A percentile compares a stretch with the other conserved stretches of the same genome.
Evolutionary conservation across 2,113 vertebrate genomes (phyloP).

Genomic region (Grallaria varia): DNA sequence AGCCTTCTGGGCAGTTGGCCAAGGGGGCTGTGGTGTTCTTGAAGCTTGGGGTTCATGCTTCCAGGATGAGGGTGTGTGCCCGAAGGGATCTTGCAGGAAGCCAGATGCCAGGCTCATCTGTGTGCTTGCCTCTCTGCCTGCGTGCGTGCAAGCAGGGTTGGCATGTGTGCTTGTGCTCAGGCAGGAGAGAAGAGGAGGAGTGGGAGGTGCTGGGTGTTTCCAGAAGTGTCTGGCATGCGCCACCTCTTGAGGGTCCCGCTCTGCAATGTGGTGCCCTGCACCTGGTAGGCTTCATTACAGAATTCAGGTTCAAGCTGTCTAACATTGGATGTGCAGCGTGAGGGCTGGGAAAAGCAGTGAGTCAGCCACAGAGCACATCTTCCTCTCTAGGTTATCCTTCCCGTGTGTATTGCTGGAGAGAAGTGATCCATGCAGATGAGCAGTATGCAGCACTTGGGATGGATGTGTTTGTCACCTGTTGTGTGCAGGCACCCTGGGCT

Average conservation of each 20-base stretch:
- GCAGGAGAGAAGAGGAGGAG: neutral
- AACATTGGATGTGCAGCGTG: accelerated
- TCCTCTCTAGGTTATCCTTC: neutral
- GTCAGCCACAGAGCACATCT: neutral
- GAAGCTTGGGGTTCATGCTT: neutral
- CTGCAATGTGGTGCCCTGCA: accelerated
- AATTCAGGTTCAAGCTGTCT: neutral
- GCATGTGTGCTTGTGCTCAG: accelerated
- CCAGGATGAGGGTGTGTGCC: neutral
- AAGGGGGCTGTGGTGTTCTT: accelerated
- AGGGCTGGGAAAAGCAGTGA: neutral
- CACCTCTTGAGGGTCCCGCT: neutral
- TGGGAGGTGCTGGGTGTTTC: neutral
- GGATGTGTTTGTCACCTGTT: neutral
- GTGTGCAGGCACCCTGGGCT: accelerated
- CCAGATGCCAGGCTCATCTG: accelerated
- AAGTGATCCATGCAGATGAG: neutral
- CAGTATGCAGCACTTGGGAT: accelerated
- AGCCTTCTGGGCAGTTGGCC: neutral
- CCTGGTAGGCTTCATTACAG: neutral
- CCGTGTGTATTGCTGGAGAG: neutral
- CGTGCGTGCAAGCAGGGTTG: accelerated
- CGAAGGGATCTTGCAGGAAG: accelerated
- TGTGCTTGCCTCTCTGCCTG: neutral
- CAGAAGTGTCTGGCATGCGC: accelerated